A percentile compares a stretch with the other conserved stretches of the same genome.
phyloP scores from a whole-genome alignment of 2,797 vertebrate species.

The Columba guinea region DNA sequence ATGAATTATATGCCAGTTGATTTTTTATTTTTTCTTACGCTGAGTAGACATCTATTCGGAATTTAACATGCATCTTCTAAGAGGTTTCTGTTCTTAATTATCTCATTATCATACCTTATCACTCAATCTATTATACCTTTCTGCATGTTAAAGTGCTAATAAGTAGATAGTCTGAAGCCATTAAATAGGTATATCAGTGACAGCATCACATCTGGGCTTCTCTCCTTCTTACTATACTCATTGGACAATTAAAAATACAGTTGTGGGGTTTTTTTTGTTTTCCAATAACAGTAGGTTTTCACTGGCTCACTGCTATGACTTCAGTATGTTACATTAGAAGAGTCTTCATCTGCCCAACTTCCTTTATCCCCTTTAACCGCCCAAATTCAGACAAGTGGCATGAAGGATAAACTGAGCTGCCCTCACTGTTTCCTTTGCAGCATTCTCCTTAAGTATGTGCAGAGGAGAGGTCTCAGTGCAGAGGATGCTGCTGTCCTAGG shows the following conservation, averaged over 20 bases:
- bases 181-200: not conserved
- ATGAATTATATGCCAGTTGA: not conserved
- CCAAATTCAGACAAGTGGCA: accelerated
- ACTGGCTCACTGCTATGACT: not conserved
- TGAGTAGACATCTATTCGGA: not conserved
- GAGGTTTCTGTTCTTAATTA: not conserved
- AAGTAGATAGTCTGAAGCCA: not conserved
- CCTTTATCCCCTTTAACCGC: not conserved
- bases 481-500: not conserved
- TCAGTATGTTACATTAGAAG: not conserved
- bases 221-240: not conserved
- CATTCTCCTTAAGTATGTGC: not conserved
- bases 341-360: no score
- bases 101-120: not conserved
- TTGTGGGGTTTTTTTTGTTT: not conserved
- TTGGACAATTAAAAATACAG: not conserved
- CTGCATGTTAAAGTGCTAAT: not conserved
- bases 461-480: not conserved
- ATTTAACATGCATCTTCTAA: not conserved
- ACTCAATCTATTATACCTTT: not conserved
- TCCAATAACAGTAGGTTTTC: not conserved
- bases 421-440: not conserved
- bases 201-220: not conserved
- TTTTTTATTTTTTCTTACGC: not conserved
- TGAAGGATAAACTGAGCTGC: not conserved